These are phyloP conservation scores for Pandemis heparana DNA, from an alignment of 2,888 invertebrate genomes.

Conservation along the genomic window DNA sequence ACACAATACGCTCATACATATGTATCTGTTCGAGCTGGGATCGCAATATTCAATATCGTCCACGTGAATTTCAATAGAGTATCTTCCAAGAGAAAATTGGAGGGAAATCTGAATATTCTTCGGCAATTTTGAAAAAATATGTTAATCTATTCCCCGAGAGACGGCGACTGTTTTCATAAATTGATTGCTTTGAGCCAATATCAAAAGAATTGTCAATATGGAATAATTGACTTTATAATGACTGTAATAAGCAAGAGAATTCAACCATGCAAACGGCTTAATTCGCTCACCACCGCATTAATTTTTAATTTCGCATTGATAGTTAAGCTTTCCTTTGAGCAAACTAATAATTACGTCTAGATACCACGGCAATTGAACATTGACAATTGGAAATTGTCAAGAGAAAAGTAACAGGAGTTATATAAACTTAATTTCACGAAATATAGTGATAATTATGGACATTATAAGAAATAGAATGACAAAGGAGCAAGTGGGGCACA, in stretches of 20 bases:
- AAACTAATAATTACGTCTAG: no score
- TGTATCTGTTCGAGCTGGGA: conserved; percentile 62
- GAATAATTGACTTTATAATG: conserved; percentile 61
- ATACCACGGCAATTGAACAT: no score
- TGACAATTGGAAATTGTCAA: no score
- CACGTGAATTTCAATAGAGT: conserved; percentile 75
- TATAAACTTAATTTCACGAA: neutral
- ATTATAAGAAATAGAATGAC: no score
- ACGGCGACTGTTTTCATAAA: conserved; percentile 76
- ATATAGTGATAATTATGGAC: no score
- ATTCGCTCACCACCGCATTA: conserved; percentile 10
- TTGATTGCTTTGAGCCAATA: conserved; percentile 75
- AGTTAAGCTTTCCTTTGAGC: neutral
- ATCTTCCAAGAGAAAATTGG: conserved; percentile 76
- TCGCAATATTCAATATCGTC: conserved; percentile 76
- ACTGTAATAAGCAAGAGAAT: conserved; percentile 13
- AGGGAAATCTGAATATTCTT: conserved; percentile 79
- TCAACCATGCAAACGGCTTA: conserved; percentile 13
- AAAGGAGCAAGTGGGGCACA: no score
- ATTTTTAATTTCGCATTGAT: conserved; percentile 16
- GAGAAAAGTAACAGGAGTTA: neutral
- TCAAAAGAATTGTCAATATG: conserved; percentile 70
- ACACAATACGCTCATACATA: conserved; percentile 59
- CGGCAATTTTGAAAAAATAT: conserved; percentile 76
- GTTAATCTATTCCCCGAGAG: conserved; percentile 74